phyloP scores from a whole-genome alignment of 2,888 invertebrate species.

The Andrena bicolor region DNA sequence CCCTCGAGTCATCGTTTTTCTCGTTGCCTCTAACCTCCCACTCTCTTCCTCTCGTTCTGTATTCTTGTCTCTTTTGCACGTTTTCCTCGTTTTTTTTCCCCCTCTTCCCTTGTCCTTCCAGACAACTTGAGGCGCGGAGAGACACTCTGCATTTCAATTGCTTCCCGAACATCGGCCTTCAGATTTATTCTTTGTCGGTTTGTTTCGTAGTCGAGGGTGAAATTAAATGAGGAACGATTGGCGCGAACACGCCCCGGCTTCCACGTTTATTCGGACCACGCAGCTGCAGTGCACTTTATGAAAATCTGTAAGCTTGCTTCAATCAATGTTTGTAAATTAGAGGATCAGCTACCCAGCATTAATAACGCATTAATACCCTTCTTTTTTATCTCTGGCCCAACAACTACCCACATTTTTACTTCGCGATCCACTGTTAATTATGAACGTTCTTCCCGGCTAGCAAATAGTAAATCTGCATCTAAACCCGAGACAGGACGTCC shows the following conservation, averaged over 20 bases:
- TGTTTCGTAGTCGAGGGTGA: not conserved
- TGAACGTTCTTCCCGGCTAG: too few relatives aligned
- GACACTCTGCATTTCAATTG: slow-evolving; percentile 35
- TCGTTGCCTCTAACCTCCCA: not conserved
- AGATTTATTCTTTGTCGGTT: slow-evolving; percentile 11
- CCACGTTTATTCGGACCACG: not conserved
- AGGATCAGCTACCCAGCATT: too few relatives aligned
- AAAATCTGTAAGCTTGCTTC: too few relatives aligned
- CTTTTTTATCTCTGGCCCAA: too few relatives aligned
- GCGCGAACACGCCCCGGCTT: not conserved
- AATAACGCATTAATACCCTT: too few relatives aligned
- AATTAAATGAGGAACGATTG: not conserved
- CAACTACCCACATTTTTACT: too few relatives aligned
- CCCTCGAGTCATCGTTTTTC: slow-evolving; percentile 1
- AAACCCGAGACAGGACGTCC: not conserved
- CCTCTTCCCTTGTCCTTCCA: not conserved
- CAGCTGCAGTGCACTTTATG: too few relatives aligned
- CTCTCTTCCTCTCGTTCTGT: not conserved
- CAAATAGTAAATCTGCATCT: too few relatives aligned
- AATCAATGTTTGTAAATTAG: too few relatives aligned
- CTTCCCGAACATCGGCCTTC: slow-evolving; percentile 4
- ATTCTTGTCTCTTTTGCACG: slow-evolving; percentile 4
- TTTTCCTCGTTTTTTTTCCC: not conserved
- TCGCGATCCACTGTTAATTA: too few relatives aligned
- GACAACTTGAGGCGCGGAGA: slow-evolving; percentile 10